Percentiles rank a stretch among this genome's conserved stretches.
These are phyloP conservation scores for Phoeniculus purpureus DNA, from an alignment of 2,797 vertebrate species.

Conservation along the genomic window DNA sequence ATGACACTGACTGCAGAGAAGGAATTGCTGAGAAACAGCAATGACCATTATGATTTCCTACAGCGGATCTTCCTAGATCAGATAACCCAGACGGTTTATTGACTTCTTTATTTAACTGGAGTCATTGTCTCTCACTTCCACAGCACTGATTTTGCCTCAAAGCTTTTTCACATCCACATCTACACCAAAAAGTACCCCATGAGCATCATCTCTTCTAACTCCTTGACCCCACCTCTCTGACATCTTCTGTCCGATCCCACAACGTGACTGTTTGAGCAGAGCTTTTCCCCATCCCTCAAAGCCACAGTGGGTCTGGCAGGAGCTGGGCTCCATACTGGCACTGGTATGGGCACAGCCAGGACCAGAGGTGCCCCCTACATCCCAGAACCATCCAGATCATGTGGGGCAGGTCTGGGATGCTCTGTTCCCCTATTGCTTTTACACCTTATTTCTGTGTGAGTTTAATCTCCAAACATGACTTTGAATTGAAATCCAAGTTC, in stretches of 20 bases:
- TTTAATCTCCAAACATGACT: not conserved
- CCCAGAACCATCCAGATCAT: not conserved
- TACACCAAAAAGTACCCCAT: not conserved
- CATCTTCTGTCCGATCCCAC: not conserved
- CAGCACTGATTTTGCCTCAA: not conserved
- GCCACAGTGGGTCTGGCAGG: not conserved
- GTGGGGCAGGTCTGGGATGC: not conserved
- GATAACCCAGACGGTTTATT: not conserved
- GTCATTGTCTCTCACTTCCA: not conserved
- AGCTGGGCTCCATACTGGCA: not conserved
- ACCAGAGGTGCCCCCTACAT: fast-evolving
- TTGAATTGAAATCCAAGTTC: not conserved
- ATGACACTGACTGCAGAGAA: not conserved
- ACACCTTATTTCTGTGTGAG: not conserved
- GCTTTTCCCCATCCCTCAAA: not conserved
- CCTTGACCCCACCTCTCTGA: not conserved
- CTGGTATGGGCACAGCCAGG: fast-evolving
- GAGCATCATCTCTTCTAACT: not conserved
- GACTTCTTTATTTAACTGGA: not conserved
- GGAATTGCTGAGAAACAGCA: not conserved
- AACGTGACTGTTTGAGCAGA: not conserved
- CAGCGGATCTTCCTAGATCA: not conserved
- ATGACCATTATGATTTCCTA: not conserved
- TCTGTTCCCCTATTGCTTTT: not conserved
- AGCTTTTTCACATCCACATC: not conserved